Evolutionary conservation across 2,888 invertebrate genomes (phyloP).

Genomic region (Amaurobius ferox): DNA sequence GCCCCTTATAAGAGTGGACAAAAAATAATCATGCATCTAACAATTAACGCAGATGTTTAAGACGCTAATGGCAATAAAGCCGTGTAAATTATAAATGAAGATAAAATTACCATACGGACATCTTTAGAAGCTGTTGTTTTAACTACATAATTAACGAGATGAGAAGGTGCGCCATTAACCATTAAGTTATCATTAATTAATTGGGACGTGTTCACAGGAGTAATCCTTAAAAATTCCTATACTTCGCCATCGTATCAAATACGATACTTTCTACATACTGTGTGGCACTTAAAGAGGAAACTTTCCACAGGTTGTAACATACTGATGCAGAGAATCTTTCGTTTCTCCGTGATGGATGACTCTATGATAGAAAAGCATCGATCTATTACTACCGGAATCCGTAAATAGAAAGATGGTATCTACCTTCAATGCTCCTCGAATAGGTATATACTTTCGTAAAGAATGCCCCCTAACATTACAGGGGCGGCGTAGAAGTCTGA

Average conservation of each 20-base stretch:
- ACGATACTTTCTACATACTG: too few relatives aligned
- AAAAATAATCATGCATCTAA: not conserved
- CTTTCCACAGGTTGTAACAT: too few relatives aligned
- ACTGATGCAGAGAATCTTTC: too few relatives aligned
- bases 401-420: too few relatives aligned
- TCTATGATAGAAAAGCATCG: too few relatives aligned
- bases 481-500: too few relatives aligned
- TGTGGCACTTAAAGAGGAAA: too few relatives aligned
- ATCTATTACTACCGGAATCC: too few relatives aligned
- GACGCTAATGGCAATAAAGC: slow-evolving; percentile 51
- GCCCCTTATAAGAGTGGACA: slow-evolving; percentile 1
- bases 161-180: slow-evolving; percentile 34
- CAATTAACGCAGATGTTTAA: slow-evolving; percentile 52
- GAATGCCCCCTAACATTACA: too few relatives aligned
- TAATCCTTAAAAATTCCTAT: not conserved
- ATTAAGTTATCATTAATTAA: slow-evolving; percentile 42
- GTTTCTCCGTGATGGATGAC: too few relatives aligned
- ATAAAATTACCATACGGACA: slow-evolving; percentile 53
- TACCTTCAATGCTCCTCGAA: too few relatives aligned
- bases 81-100: slow-evolving; percentile 56
- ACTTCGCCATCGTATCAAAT: not conserved
- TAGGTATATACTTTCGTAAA: too few relatives aligned
- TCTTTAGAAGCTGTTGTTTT: slow-evolving; percentile 45
- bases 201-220: slow-evolving; percentile 1
- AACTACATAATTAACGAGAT: slow-evolving; percentile 57